Percentiles rank a stretch among this genome's conserved stretches.
Evolutionary conservation across 2,888 invertebrate species (phyloP).

Genomic region (Thysanoteuthis rhombus): DNA sequence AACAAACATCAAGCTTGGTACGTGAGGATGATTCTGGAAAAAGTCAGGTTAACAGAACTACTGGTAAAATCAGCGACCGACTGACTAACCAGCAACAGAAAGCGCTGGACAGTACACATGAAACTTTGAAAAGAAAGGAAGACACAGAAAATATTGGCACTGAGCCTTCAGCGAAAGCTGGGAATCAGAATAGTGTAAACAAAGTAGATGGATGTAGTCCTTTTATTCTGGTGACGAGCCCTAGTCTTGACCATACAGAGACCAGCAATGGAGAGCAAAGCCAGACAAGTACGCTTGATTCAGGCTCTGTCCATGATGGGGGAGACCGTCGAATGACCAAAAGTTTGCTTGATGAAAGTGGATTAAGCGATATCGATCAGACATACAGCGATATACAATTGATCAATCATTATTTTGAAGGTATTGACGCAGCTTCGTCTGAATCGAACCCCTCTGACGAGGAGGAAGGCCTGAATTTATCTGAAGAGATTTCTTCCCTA

Average conservation of each 20-base stretch:
- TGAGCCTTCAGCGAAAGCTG: background rate
- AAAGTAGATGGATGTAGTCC: background rate
- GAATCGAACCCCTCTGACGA: background rate
- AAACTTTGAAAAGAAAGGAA: background rate
- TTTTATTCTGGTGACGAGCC: background rate
- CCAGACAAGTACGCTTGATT: background rate
- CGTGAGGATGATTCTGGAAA: background rate
- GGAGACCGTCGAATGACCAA: background rate
- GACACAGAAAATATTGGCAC: background rate
- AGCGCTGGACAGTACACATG: background rate
- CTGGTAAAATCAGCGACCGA: background rate
- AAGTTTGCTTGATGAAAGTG: background rate
- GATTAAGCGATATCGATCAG: background rate
- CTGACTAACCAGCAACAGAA: background rate
- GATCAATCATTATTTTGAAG: background rate
- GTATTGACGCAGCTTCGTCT: background rate
- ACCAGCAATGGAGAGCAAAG: background rate
- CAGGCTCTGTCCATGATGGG: background rate
- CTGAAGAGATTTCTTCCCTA: background rate
- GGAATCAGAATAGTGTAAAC: background rate
- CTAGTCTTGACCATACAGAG: background rate
- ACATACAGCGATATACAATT: background rate
- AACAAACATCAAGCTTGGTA: background rate
- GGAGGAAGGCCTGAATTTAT: background rate
- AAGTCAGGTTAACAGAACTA: background rate